Conservation (phyloP, 2,888 invertebrate species). For the Thelaira solivaga region DNA sequence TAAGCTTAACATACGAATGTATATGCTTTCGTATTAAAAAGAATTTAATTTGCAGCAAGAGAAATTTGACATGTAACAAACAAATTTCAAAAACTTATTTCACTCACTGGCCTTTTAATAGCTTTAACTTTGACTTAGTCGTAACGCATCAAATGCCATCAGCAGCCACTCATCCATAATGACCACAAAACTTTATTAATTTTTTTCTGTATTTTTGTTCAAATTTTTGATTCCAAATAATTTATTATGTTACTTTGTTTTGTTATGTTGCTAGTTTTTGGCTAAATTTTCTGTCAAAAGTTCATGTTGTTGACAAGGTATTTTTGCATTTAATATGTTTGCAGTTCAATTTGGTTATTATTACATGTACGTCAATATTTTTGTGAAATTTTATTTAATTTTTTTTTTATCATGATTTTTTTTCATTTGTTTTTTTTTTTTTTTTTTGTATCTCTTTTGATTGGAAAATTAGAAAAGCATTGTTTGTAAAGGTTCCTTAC, state of each 20-base stretch:
- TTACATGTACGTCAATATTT: constrained; percentile 1
- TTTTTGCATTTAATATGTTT: neutral
- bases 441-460: too few species aligned
- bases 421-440: too few species aligned
- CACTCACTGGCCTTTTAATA: constrained; percentile 41
- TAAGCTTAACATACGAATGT: neutral
- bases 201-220: neutral
- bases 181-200: constrained; percentile 1
- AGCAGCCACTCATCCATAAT: neutral
- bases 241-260: too few species aligned
- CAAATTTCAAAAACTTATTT: neutral
- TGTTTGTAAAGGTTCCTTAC: neutral
- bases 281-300: constrained; percentile 15
- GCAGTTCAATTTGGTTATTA: constrained; percentile 20
- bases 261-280: too few species aligned
- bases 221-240: constrained; percentile 30
- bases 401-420: neutral
- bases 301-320: constrained; percentile 19
- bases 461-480: constrained; percentile 1
- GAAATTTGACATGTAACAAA: constrained; percentile 4
- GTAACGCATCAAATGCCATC: constrained; percentile 33
- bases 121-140: constrained; percentile 45
- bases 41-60: neutral
- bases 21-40: constrained; percentile 10
- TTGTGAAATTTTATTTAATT: too few species aligned